Evolutionary conservation across 2,888 invertebrate genomes (phyloP), one percentile per base, ranked within the genome.

Genomic region (Sabatieria punctata): DNA sequence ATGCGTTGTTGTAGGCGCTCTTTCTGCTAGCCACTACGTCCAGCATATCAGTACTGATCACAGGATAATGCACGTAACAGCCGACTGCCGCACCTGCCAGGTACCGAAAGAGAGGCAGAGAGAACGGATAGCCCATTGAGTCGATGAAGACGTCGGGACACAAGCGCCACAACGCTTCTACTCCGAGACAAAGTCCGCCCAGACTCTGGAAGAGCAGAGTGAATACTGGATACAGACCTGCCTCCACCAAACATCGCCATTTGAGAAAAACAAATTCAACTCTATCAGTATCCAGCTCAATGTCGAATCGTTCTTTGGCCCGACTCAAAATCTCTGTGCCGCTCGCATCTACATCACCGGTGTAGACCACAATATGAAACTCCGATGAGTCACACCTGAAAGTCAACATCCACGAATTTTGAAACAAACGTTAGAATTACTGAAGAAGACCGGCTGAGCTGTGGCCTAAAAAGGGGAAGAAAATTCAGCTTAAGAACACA

Each of bases 51-150:
- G 78, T 77, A 26, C 88, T 93, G 53, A 97, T 83, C 0, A 82
- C 84, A 0, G 97, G 97, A 70, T 93, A 97, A 71, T 99, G 97
- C 0, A 85, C 79, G 65, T 99, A 99, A 57, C 81, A 80, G 1
- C 78, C 85, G 2, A 86, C 81, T 37, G 59, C 13, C 55, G 85
- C 83, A 15, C 77, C 75, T 0, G 82, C 88, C 45, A 95, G 67
- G 65, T 79, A 84, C 44, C 80, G 79, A 71, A 97, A 97, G 41
- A 95, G 68, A 0, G 95, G 91, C 60, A 85, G 75, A 0, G 88
- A 85, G 69, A 93, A 91, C 0, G 91, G 82, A 65, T 55, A 57
- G 18, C 91, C 97, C 72, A 85, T 91, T 1, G 89, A 89, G 63
- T 97, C 97, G 50, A 97, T 78, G 53, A 67, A 73, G 21, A 74